phyloP scores from a whole-genome alignment of 2,113 vertebrate species.

The Equus przewalskii region DNA sequence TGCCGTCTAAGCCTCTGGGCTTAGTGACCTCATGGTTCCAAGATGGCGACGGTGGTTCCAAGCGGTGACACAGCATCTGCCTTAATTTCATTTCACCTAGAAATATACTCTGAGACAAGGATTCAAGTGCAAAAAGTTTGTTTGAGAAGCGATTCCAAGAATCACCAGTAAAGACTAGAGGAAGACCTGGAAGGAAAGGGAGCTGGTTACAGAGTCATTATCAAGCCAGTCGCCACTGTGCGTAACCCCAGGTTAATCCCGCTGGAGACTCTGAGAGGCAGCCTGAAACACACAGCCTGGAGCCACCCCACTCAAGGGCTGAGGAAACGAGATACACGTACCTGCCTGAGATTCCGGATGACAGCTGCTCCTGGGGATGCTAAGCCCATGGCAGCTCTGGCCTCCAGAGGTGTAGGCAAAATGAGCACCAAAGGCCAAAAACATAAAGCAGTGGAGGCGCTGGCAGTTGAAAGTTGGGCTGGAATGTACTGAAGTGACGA shows the following conservation, averaged over 20 bases:
- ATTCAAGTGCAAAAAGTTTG: not conserved
- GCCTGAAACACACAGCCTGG: no score
- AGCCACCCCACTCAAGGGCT: not conserved
- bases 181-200: not conserved
- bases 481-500: no score
- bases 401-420: no score
- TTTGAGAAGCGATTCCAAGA: not conserved
- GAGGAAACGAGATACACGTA: rapidly evolving
- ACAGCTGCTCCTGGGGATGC: not conserved
- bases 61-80: no score
- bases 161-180: no score
- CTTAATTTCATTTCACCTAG: not conserved
- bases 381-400: not conserved
- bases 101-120: not conserved
- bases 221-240: rapidly evolving
- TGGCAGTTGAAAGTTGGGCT: rapidly evolving
- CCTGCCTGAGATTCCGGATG: rapidly evolving
- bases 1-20: rapidly evolving
- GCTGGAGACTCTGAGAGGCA: not conserved
- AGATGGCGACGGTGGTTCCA: not conserved
- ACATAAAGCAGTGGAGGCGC: no score
- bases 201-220: not conserved
- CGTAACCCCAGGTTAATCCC: rapidly evolving
- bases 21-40: not conserved
- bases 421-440: not conserved